A percentile compares a stretch with the other conserved stretches of the same genome.
Conservation (phyloP, 30 jellyfish, hydroid and myxozoan genomes). For the Aurelia aurita region DNA sequence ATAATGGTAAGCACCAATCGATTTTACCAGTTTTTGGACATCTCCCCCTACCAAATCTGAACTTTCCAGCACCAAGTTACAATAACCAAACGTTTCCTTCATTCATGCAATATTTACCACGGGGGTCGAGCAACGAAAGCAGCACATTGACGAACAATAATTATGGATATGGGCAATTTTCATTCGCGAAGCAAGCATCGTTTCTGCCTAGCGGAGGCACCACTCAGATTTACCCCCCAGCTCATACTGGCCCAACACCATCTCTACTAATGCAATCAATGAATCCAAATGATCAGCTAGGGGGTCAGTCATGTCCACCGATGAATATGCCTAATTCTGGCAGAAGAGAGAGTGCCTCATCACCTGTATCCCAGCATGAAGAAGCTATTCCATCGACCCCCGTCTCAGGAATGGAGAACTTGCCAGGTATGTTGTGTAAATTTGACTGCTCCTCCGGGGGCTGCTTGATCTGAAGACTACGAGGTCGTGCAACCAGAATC, state of each 20-base stretch:
- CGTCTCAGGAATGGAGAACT: slow-evolving; percentile 54
- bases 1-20: slow-evolving; percentile 43
- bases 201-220: slow-evolving; percentile 63
- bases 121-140: slow-evolving; percentile 43
- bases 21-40: slow-evolving; percentile 44
- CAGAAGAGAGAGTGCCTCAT: slow-evolving; percentile 59
- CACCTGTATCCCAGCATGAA: slow-evolving; percentile 45
- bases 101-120: slow-evolving; percentile 38
- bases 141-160: slow-evolving; percentile 60
- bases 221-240: slow-evolving; percentile 92
- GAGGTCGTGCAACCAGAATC: too few species aligned
- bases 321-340: slow-evolving; percentile 46
- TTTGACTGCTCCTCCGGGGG: too few species aligned
- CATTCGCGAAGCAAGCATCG: slow-evolving; percentile 30
- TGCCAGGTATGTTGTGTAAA: slow-evolving; percentile 49
- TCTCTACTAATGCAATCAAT: slow-evolving; percentile 32
- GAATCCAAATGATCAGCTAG: slow-evolving; percentile 47
- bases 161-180: slow-evolving; percentile 49
- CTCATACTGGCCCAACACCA: slow-evolving; percentile 36
- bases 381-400: slow-evolving; percentile 75
- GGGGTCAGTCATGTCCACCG: slow-evolving; percentile 59
- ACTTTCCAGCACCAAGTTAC: slow-evolving; percentile 58
- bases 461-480: too few species aligned
- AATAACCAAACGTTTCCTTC: slow-evolving; percentile 35
- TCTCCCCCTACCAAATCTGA: slow-evolving; percentile 56